A percentile compares a stretch with the other conserved stretches of the same genome.
Conservation (phyloP, 2,888 invertebrate species). For the Lysandra coridon region DNA sequence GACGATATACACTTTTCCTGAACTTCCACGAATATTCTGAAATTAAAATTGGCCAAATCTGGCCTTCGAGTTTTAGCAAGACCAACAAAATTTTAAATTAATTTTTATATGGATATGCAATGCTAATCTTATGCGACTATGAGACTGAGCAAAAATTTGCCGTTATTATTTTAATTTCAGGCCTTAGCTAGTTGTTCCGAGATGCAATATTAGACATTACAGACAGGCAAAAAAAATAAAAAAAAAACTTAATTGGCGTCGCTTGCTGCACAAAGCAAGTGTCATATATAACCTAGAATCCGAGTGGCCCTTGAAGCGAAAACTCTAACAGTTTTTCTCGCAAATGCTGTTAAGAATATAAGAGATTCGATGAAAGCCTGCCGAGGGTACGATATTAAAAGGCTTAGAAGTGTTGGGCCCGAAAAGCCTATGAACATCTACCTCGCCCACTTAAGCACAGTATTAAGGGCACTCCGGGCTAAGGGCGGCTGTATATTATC, state of each 20-base stretch:
- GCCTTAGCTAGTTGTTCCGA: too few species aligned
- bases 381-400: constrained; percentile 75
- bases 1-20: too few species aligned
- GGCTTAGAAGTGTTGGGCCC: constrained; percentile 76
- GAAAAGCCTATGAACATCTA: constrained; percentile 75
- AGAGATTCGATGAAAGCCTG: constrained; percentile 61
- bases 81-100: too few species aligned
- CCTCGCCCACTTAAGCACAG: constrained; percentile 76
- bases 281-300: background rate
- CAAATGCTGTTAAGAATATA: constrained; percentile 58
- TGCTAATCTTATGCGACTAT: background rate
- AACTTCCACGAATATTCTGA: too few species aligned
- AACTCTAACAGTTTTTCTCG: constrained; percentile 52
- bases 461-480: constrained; percentile 77
- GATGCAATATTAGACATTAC: background rate
- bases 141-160: too few species aligned
- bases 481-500: constrained; percentile 71
- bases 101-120: background rate
- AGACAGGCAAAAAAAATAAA: background rate
- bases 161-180: too few species aligned
- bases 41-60: too few species aligned
- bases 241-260: background rate
- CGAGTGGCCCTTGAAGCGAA: constrained; percentile 33
- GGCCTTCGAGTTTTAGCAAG: too few species aligned
- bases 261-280: background rate